Base-by-base conservation (phyloP, 2,113 vertebrate genomes). In the Nettapus auritus region DNA sequence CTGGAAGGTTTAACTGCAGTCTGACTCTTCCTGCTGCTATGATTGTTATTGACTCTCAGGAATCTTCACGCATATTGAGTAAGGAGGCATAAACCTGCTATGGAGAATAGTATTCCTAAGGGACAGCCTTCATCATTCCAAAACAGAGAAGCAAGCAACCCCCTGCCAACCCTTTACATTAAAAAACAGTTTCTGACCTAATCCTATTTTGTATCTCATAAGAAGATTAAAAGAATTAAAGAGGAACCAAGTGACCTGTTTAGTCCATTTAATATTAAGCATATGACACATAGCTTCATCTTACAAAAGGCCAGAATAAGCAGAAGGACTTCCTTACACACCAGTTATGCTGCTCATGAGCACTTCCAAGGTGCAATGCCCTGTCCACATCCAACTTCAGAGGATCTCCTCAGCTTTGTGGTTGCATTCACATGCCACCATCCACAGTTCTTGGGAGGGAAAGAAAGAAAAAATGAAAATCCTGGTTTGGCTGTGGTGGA, bases 211-310 rank as follows among this genome's bases (percentile, higher is more conserved):
- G 28, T 67, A 22, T 90, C 88, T 92, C 64, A 9, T 93, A 93
- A 93, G 89, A 91, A 87, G 90, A 94, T 96, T 95, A 90, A 82
- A 81, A 90, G 69, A 91, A 90, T 89, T 94, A 84, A 92, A 93
- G 17, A 94, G 88, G 93, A 90, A 81, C 82, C 26, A 62, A 86
- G 60, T 84, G 62, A 82, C 80, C 38, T 38, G 38, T 60, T 94
- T 60, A 90, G 73, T 86, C 40, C 19, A 6, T 84, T 90, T 78
- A 62, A 38, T 88, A 75, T 84, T 53, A 92, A 83, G 64, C 16
- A 4, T 86, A 75, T 36, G 44, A 88, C 56, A 68, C 42, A 56
- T 8, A 60, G 34, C 56, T 93, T 75, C 48, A 57, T 75, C 56
- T 79, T 56, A 10, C 4, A 56, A 8, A 44, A 74, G 62, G 42